Evolutionary conservation across 2,113 vertebrate species (phyloP).

Genomic region (Hemiprocne comata): DNA sequence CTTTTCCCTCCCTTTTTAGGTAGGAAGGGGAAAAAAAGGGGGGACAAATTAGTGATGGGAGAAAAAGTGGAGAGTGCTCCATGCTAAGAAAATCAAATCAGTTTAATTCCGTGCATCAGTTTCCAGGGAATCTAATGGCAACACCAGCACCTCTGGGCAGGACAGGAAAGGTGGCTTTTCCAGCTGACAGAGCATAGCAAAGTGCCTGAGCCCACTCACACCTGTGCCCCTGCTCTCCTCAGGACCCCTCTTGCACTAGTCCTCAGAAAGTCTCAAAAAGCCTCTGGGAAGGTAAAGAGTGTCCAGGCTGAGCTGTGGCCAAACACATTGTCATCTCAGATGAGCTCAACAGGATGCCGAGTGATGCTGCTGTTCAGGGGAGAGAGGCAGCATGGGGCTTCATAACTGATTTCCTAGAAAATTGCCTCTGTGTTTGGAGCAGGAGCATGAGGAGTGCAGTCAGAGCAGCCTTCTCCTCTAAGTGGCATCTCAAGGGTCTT

Average conservation of each 20-base stretch:
- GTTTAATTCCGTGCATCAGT: background rate
- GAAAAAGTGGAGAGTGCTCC: background rate
- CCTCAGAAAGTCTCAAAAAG: background rate
- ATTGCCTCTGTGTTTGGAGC: conserved; percentile 15
- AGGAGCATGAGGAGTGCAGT: background rate
- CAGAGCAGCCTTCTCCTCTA: conserved; percentile 15
- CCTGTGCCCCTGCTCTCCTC: too few species aligned
- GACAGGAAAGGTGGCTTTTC: background rate
- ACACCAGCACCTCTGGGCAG: background rate
- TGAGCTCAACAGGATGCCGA: conserved; percentile 12
- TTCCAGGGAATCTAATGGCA: background rate
- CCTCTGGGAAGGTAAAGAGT: background rate
- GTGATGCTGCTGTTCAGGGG: background rate
- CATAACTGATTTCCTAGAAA: conserved; percentile 62
- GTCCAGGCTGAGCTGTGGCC: background rate
- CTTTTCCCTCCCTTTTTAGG: background rate
- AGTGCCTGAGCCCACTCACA: background rate
- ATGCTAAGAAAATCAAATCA: background rate
- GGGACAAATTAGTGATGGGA: background rate
- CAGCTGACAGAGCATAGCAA: fast-evolving
- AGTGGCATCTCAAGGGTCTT: conserved; percentile 1
- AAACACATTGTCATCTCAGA: background rate
- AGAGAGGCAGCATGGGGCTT: background rate
- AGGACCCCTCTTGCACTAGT: fast-evolving
- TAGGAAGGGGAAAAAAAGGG: background rate